phyloP scores from a whole-genome alignment of 1,140 invertebrate species.

The Lepidostoma basale region DNA sequence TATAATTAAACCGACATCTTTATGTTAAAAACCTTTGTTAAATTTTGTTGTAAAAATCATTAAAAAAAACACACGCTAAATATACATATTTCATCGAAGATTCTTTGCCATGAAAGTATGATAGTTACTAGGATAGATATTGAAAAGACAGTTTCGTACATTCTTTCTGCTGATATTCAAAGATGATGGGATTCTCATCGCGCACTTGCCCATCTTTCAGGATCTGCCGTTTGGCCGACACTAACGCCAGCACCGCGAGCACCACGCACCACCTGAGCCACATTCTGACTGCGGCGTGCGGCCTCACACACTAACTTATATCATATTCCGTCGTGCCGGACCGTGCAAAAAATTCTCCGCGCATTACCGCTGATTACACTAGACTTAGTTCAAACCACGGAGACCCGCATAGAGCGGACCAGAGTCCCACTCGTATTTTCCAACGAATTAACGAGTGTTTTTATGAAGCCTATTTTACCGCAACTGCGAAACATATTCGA shows the following conservation, averaged over 20 bases:
- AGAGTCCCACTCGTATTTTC: too few species aligned
- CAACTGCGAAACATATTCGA: too few species aligned
- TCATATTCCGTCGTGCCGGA: neutral
- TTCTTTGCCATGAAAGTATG: neutral
- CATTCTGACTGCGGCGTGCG: constrained; percentile 32
- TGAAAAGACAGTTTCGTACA: constrained; percentile 4
- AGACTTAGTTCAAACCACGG: too few species aligned
- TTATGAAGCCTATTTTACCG: too few species aligned
- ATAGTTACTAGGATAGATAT: neutral
- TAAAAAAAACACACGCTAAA: neutral
- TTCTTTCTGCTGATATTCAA: constrained; percentile 18
- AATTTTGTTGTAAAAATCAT: neutral
- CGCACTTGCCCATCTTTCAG: neutral
- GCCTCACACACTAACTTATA: neutral
- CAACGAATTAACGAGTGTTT: too few species aligned
- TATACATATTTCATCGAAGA: neutral
- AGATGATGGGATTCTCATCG: constrained; percentile 15
- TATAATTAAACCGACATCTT: neutral
- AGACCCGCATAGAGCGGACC: too few species aligned
- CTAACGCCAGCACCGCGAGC: neutral
- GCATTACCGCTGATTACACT: too few species aligned
- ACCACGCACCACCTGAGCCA: constrained; percentile 3
- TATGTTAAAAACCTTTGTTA: neutral
- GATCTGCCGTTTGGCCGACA: neutral
- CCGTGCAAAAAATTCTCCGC: too few species aligned